Evolutionary conservation across 2,888 invertebrate species (phyloP), one percentile per base, ranked within the genome.

Genomic region (Homarus gammarus): DNA sequence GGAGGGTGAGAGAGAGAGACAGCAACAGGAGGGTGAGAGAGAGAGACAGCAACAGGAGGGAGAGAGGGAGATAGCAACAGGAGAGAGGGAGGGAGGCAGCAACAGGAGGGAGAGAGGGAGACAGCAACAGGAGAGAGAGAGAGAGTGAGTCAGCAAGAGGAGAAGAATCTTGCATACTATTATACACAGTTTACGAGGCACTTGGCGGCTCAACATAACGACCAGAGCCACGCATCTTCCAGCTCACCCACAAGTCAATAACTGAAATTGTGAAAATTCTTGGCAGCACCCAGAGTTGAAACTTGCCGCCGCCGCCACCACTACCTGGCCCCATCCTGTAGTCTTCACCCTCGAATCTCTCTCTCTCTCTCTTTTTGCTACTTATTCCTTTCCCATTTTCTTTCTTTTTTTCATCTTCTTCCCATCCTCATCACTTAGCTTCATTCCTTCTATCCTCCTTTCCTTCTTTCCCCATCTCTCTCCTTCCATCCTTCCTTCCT

Each of bases 1-100:
- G 40, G 73, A 36, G 73, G 31, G 75, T 40, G 75, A 75, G 75
- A 40, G 75, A 44, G 75, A 15, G 56, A 51, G 51, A 38, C 2
- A 3, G 38, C 1, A 40, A 73, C 12, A 38, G 75, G 12, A 31
- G 31, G n/a, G 22, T 44, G 75, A 44, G 51, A 51, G 77, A 31
- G 77, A 40, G 73, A 38, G 40, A 73, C 12, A 73, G 38, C 8
- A 27, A 22, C 40, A 15, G 33, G 44, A 27, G 44, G 40, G 2
- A 22, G 10, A 40, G 27, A 18, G 27, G 40, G n/a, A 44, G n/a
- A 27, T 22, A 38, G 22, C 38, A 22, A 27, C 22, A 72, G 22
- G 33, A 5, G 18, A 10, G 72, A 2, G 72, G 2, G 56, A 10
- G 56, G 8, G 64, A n/a, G 22, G 6, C 3, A 18, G 1, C 5